Conservation (phyloP, 2,888 invertebrate genomes). For the Deladenus siricidicola region DNA sequence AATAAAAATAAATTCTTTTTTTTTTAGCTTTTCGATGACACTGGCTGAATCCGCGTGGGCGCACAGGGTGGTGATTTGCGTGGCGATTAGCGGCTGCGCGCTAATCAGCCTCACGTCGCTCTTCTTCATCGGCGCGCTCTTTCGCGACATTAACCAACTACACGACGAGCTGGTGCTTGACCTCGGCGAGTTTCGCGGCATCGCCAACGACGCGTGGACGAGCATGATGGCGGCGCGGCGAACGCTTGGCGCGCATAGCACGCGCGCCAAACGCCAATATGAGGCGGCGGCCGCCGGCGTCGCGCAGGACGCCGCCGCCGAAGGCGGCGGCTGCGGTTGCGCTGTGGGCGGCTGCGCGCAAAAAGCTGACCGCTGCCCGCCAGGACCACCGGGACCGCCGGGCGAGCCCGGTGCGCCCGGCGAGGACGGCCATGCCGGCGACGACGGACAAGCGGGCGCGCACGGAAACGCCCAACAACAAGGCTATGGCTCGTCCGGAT, state of each 20-base stretch:
- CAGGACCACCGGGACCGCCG: conserved; percentile 22
- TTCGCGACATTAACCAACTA: conserved; percentile 31
- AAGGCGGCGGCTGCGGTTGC: conserved; percentile 14
- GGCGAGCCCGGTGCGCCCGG: conserved; percentile 21
- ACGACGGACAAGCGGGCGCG: conserved; percentile 3
- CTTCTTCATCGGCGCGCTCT: conserved; percentile 26
- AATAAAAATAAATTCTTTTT: no score
- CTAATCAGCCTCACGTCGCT: conserved; percentile 26
- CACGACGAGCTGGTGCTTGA: conserved; percentile 30
- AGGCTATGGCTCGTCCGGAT: neutral
- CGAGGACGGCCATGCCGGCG: conserved; percentile 32
- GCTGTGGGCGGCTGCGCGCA: no score
- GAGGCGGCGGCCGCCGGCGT: conserved; percentile 4
- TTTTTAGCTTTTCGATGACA: no score
- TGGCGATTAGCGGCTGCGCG: conserved; percentile 27
- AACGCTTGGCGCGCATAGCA: no score
- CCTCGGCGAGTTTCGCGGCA: conserved; percentile 30
- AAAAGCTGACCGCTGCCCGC: conserved; percentile 19
- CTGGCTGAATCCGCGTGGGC: no score
- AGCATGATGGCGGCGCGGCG: conserved; percentile 19
- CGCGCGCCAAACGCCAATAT: conserved; percentile 13
- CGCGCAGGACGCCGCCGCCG: conserved; percentile 3
- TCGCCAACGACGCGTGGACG: conserved; percentile 24
- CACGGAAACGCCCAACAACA: neutral
- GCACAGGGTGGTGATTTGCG: conserved; percentile 9